Conservation (phyloP, 2,888 invertebrate genomes). For the Deilephila porcellus region DNA sequence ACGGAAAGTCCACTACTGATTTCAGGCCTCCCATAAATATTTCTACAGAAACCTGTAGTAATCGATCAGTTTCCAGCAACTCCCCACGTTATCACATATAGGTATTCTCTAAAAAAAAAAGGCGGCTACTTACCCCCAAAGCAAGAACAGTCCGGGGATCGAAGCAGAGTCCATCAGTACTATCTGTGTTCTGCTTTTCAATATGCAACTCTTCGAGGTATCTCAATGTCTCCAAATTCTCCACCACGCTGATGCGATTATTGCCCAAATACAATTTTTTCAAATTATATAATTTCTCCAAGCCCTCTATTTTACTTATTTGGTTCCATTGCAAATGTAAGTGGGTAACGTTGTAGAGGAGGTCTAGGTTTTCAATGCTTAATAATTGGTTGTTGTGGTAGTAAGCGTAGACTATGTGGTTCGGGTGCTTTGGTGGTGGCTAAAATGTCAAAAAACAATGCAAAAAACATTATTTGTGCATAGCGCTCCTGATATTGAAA, state of each 20-base stretch:
- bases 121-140: slow-evolving; percentile 80
- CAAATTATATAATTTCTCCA: slow-evolving; percentile 86
- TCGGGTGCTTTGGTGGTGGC: slow-evolving; percentile 68
- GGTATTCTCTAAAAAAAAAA: slow-evolving; percentile 32
- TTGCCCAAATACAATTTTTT: slow-evolving; percentile 91
- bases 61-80: too few relatives aligned
- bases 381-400: slow-evolving; percentile 92
- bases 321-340: slow-evolving; percentile 91
- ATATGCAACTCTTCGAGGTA: slow-evolving; percentile 88
- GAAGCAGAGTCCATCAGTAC: slow-evolving; percentile 86
- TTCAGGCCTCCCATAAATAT: too few relatives aligned
- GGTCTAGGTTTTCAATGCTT: slow-evolving; percentile 89
- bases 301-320: slow-evolving; percentile 88
- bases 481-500: too few relatives aligned
- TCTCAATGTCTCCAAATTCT: slow-evolving; percentile 86
- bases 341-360: slow-evolving; percentile 87
- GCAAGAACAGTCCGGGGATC: slow-evolving; percentile 86
- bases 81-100: not conserved
- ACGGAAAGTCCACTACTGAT: too few relatives aligned
- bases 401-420: slow-evolving; percentile 87
- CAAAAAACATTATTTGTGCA: too few relatives aligned
- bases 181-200: slow-evolving; percentile 86
- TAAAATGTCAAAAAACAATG: slow-evolving; percentile 52
- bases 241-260: slow-evolving; percentile 88
- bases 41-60: too few relatives aligned